Base-by-base conservation (phyloP, 2,888 invertebrate genomes). In the Ceraclea dissimilis region DNA sequence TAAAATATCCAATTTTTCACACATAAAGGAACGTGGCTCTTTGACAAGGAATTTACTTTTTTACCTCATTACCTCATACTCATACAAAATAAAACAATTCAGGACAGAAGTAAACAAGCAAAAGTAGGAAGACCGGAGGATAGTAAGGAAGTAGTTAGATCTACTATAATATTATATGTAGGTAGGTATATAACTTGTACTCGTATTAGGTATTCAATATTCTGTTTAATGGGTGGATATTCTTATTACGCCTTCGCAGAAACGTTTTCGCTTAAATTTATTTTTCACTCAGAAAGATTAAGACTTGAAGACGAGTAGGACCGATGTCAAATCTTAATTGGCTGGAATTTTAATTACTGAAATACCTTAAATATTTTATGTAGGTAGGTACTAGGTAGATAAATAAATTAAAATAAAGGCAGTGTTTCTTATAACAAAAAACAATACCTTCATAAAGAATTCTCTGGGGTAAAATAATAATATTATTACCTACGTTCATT, bases 331-430 rank as follows among this genome's bases (percentile, higher is more conserved):
- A 4, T 49, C 33, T 54, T 49, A 54, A 54, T 54, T 54, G 49
- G 49, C 54, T 49, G 49, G 26, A 39, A 54, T 54, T 54, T 54
- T 54, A 54, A 54, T 54, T 54, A 54, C 49, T 43, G 22, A 20
- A 54, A 54, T 49, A 49, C 54, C 49, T 54, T 43, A 39, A 51
- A 43, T 21, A 18, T 43, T 51, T 49, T 26, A n/a, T 22, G 16
- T 26, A 20, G 6, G 47, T 13, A 49, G 20, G 20, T 26, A 49
- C 2, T 26, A 20, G 6, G 47, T 13, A 49, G 20, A n/a, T 26
- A 49, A 49, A 49, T 26, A 26, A 49, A 49, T 49, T 26, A 22
- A 16, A 26, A 21, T n/a, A 22, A n/a, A 49, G 16, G 8, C 20
- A 5, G 43, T 18, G n/a, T n/a, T n/a, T n/a, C 19, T 13, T 13